Percentiles rank a stretch among this genome's conserved stretches.
Conservation (phyloP, 2,113 vertebrate genomes). For the Eudyptes chrysolophus region DNA sequence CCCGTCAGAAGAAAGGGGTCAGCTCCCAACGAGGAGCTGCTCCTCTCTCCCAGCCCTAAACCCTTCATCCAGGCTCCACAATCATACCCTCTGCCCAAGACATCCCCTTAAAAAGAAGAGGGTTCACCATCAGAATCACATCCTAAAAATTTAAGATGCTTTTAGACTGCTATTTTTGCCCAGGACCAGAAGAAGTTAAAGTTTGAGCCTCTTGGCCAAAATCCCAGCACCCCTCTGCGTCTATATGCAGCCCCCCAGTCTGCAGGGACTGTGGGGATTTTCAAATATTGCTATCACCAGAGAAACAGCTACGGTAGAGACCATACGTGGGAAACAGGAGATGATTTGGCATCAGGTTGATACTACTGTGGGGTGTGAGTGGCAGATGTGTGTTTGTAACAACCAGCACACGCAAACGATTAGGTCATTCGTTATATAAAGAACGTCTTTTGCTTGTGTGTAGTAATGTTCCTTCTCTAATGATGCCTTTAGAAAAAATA, state of each 20-base stretch:
- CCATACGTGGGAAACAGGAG: accelerated
- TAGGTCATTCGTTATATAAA: neutral
- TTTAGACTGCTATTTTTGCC: neutral
- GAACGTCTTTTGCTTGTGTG: neutral
- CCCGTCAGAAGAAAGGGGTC: neutral
- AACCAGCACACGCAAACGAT: neutral
- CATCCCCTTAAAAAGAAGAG: neutral
- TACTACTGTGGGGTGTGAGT: neutral
- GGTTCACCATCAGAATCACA: neutral
- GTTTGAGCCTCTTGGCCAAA: neutral
- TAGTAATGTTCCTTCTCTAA: neutral
- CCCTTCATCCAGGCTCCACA: neutral
- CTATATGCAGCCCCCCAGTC: neutral
- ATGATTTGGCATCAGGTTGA: neutral
- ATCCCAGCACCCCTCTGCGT: neutral
- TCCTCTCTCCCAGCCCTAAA: neutral
- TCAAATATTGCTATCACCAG: neutral
- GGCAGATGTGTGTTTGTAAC: neutral
- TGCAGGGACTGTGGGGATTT: neutral
- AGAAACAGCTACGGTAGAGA: neutral
- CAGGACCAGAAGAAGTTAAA: neutral
- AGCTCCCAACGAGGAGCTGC: neutral
- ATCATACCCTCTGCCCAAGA: neutral
- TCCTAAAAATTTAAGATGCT: neutral
- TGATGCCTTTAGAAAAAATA: neutral